Evolutionary conservation across 2,113 vertebrate genomes (phyloP), one percentile per base, ranked within the genome.

Genomic region (Periophthalmodon schlosseri): DNA sequence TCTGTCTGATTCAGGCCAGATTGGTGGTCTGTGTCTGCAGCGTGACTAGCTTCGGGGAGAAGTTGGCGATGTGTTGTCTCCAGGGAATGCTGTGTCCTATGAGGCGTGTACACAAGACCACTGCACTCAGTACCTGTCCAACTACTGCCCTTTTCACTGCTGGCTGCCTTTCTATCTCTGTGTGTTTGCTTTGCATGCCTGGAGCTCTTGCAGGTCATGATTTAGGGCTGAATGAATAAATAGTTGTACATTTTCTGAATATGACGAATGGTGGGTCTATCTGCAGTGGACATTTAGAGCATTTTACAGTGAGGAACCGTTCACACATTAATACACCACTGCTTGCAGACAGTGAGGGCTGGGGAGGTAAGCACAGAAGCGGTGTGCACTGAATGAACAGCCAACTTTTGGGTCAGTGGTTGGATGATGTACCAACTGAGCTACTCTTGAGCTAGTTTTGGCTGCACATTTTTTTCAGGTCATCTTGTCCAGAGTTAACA

Each of bases 31-130:
- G 70, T 78, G 77, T 73, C 74, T 77, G 69, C 69, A 50, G 60
- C 71, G 49, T 15, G 33, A 69, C 80, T 68, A 72, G 77, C 72
- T 76, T 44, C 70, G 33, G 68, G 72, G 84, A 72, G 72, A 72
- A 72, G 76, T 69, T 74, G 74, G 67, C 16, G 6, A 69, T 64
- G 69, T 66, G 34, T 79, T 77, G 49, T 67, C 82, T 73, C 83
- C 0, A 9, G 74, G 74, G 12, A 44, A 14, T 18, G 74, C 28
- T 12, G 69, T 65, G 68, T 82, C 77, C 84, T 87, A 69, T 76
- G 82, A 88, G 86, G 84, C 80, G 5, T 84, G 65, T 72, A 68
- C 77, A 77, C 77, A 76, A 73, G 80, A 61, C 79, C 86, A 81
- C 86, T 86, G 74, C 77, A 84, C 78, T 83, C 57, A 80, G 77